A percentile compares a stretch with the other conserved stretches of the same genome.
phyloP scores from a whole-genome alignment of 1,140 invertebrate genomes.

The Paraescarpia echinospica region DNA sequence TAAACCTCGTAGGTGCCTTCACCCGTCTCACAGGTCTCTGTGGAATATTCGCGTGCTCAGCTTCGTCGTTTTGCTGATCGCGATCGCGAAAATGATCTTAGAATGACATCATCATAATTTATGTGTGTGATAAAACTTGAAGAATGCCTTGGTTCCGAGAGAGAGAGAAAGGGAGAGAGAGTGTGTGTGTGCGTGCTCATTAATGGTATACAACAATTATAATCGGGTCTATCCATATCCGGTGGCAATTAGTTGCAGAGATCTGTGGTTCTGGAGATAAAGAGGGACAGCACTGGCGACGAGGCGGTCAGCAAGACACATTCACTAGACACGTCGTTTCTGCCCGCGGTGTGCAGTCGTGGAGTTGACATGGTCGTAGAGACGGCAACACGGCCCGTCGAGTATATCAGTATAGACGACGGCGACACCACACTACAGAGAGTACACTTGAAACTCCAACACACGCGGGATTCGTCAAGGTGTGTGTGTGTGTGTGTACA shows the following conservation, averaged over 20 bases:
- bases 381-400: not conserved
- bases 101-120: no score
- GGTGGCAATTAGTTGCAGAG: not conserved
- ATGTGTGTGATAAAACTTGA: no score
- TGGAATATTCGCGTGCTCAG: no score
- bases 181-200: not conserved
- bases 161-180: no score
- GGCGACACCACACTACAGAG: not conserved
- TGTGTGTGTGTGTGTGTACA: no score
- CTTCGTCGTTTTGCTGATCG: no score
- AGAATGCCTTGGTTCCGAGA: no score
- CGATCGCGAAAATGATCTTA: no score
- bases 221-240: not conserved
- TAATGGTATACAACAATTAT: not conserved
- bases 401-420: not conserved
- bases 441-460: not conserved
- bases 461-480: not conserved
- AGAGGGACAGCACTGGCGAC: not conserved
- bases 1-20: no score
- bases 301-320: not conserved
- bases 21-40: no score
- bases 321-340: not conserved
- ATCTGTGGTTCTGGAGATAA: not conserved
- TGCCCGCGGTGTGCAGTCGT: not conserved
- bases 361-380: not conserved